These are phyloP conservation scores for Ariolimax columbianus DNA, from an alignment of 2,888 invertebrate species.

Conservation along the genomic window DNA sequence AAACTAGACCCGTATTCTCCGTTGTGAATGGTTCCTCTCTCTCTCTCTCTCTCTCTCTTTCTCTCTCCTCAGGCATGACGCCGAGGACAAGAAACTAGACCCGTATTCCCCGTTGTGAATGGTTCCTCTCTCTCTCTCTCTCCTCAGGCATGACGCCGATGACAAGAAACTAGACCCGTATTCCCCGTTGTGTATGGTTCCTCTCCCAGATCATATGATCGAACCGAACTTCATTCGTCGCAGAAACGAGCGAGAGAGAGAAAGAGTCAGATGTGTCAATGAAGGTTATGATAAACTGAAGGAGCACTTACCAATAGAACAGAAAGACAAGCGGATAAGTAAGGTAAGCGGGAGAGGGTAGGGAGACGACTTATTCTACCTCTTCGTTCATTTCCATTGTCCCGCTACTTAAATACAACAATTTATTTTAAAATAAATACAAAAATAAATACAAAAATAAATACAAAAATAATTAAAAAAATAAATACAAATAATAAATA, in stretches of 20 bases:
- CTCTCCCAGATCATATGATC: constrained; percentile 69
- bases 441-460: no score
- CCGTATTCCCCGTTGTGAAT: constrained; percentile 74
- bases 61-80: constrained; percentile 50
- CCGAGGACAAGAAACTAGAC: constrained; percentile 57
- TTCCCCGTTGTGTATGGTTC: constrained; percentile 74
- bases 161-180: constrained; percentile 66
- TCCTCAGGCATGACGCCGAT: constrained; percentile 52
- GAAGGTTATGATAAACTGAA: constrained; percentile 75
- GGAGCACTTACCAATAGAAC: constrained; percentile 73
- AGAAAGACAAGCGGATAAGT: constrained; percentile 77
- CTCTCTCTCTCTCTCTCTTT: constrained; percentile 53
- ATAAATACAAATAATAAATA: no score
- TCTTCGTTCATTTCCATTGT: no score
- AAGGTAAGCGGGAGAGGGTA: constrained; percentile 69
- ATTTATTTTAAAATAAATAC: no score
- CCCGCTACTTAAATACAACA: no score
- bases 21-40: constrained; percentile 73
- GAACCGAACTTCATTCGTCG: constrained; percentile 75
- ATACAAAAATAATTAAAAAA: no score
- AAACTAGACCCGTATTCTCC: constrained; percentile 72
- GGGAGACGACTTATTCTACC: no score
- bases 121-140: constrained; percentile 63
- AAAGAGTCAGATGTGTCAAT: constrained; percentile 77
- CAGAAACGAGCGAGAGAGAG: constrained; percentile 77